Percentiles rank a stretch among this genome's conserved stretches.
phyloP scores from a whole-genome alignment of 2,888 invertebrate species.

The Leucophenga montana region DNA sequence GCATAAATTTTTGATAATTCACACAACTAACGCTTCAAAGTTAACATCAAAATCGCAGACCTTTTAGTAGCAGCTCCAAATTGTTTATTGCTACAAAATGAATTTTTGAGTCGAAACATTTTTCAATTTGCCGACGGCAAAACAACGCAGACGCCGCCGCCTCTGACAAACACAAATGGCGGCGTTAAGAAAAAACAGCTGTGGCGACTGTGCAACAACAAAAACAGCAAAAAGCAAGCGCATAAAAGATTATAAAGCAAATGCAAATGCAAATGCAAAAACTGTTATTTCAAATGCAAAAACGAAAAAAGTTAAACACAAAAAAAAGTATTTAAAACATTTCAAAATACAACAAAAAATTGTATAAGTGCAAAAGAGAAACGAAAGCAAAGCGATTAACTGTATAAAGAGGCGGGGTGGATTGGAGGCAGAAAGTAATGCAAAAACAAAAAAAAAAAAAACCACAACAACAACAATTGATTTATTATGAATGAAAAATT shows the following conservation, averaged over 20 bases:
- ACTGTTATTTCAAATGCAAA: not conserved
- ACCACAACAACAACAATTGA: slow-evolving; percentile 43
- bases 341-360: not conserved
- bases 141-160: not conserved
- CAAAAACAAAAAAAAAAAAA: slow-evolving; percentile 26
- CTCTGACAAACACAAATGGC: not conserved
- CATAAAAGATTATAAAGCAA: not conserved
- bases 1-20: too few species aligned
- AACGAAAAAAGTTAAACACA: too few species aligned
- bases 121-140: slow-evolving; percentile 20
- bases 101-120: too few species aligned
- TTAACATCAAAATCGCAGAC: too few species aligned
- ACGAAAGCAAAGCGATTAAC: slow-evolving; percentile 22
- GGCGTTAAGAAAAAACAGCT: not conserved
- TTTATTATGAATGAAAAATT: slow-evolving; percentile 58
- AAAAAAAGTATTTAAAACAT: not conserved
- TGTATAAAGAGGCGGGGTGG: slow-evolving; percentile 34
- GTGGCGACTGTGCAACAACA: not conserved
- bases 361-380: not conserved
- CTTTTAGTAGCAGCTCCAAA: too few species aligned
- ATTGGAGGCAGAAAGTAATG: slow-evolving; percentile 33
- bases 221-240: not conserved
- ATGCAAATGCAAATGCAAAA: not conserved
- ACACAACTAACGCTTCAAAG: too few species aligned
- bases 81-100: too few species aligned